Conservation (phyloP, 1,140 invertebrate genomes). For the Colletes gigas region DNA sequence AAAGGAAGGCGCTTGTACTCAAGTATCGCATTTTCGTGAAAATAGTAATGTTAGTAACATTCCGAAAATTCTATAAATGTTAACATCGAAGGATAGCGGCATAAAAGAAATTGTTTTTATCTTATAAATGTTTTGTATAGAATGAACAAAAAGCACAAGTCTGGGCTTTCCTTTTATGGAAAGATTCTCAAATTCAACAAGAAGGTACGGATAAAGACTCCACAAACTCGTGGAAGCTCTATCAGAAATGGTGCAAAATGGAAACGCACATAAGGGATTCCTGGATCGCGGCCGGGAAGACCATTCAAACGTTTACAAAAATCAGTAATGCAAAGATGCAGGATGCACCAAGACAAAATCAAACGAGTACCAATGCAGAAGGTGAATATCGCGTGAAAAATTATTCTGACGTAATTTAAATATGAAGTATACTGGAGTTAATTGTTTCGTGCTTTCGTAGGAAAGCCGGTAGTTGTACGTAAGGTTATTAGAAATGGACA, state of each 20-base stretch:
- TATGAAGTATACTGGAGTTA: background rate
- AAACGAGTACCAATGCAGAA: conserved; percentile 64
- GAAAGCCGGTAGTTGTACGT: conserved; percentile 74
- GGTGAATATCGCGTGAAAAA: conserved; percentile 48
- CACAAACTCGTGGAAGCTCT: conserved; percentile 88
- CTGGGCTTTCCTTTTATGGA: conserved; percentile 92
- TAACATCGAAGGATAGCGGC: background rate
- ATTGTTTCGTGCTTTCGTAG: conserved; percentile 7
- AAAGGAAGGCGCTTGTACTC: conserved; percentile 76
- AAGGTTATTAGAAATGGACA: conserved; percentile 79
- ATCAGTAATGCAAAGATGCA: conserved; percentile 81
- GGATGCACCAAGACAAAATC: conserved; percentile 68
- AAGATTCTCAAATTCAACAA: conserved; percentile 85
- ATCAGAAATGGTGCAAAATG: conserved; percentile 91
- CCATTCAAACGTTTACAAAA: conserved; percentile 86
- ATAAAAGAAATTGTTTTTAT: background rate
- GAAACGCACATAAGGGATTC: conserved; percentile 85
- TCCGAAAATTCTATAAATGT: background rate
- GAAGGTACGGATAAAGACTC: conserved; percentile 79
- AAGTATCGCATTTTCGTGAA: conserved; percentile 77
- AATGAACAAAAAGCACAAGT: conserved; percentile 90
- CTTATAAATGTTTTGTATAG: conserved; percentile 71
- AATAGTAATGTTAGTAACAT: conserved; percentile 74
- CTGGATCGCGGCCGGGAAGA: conserved; percentile 89
- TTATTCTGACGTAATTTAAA: conserved; percentile 3